Evolutionary conservation across 2,888 invertebrate species (phyloP).

Genomic region (Athalia rosae): DNA sequence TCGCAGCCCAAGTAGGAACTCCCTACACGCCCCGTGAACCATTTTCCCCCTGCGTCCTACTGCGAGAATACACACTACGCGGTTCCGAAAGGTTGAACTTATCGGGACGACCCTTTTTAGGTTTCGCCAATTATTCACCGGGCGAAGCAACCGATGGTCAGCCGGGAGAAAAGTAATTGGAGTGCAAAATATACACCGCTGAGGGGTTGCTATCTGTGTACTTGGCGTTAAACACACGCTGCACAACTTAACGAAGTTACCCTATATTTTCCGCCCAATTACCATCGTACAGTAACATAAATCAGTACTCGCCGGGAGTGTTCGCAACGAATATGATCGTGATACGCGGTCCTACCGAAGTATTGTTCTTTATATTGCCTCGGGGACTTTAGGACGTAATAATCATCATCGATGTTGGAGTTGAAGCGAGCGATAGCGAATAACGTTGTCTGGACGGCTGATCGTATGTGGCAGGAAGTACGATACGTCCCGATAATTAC

Average conservation of each 20-base stretch:
- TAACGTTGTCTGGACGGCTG: neutral
- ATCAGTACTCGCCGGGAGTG: constrained; percentile 1
- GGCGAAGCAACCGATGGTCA: neutral
- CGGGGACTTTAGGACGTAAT: neutral
- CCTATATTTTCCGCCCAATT: constrained; percentile 37
- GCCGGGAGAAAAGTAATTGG: neutral
- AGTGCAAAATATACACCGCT: no score
- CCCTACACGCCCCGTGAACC: no score
- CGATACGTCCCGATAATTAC: no score
- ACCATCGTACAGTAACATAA: neutral
- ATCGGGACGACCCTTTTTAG: constrained; percentile 17
- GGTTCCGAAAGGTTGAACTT: neutral
- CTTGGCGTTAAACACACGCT: neutral
- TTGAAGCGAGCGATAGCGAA: neutral
- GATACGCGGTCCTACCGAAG: neutral
- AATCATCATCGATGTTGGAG: neutral
- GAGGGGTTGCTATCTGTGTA: neutral
- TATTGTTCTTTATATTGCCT: neutral
- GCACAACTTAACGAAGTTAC: constrained; percentile 29
- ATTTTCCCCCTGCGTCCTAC: no score
- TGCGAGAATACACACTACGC: no score
- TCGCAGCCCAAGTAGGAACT: no score
- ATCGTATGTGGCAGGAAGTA: neutral
- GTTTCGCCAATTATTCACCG: constrained; percentile 15
- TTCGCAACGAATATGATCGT: neutral